Base-by-base conservation (phyloP, 2,888 invertebrate genomes). In the Ischnus inquisitorius region DNA sequence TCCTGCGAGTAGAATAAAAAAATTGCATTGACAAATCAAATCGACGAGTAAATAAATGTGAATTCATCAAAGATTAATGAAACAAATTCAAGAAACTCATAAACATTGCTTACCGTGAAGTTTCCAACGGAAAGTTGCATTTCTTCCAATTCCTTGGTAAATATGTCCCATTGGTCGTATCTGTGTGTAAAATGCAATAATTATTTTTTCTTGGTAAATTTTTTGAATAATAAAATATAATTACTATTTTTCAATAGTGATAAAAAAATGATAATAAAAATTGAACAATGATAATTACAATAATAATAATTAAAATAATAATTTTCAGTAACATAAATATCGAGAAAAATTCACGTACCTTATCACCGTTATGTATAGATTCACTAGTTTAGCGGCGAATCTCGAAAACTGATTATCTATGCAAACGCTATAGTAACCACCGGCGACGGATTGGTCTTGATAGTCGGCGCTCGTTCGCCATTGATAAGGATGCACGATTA, bases 101-200 rank as follows among this genome's bases (percentile, higher is more conserved):
- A 10, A 19, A 54, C 3, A 10, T 65, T 82, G 94, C 95, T 95
- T 93, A 97, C 98, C 65, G 98, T 98, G 90, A 98, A 98, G 93
- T 98, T 98, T 88, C 97, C 96, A 90, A 98, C 97, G 88, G 98
- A 97, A 92, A 98, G 95, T 91, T 98, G 97, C 83, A 98, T 93
- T 64, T 97, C 97, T 91, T 98, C 97, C 25, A 98, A 95, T 94
- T 99, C 98, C 92, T 97, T 96, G 0, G 98, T 96, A 90, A 97
- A 98, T 91, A 97, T 96, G 90, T 98, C 97, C 99, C 99, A 99
- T 93, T 97, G 96, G 91, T 98, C 98, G 90, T 98, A 98, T 91
- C 98, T 95, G 82, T 12, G 90, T 88, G 68, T 62, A 75, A 57
- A 77, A 43, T 19, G 19, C 43, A 3, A 5, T n/a, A 12, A n/a